Evolutionary conservation across 2,113 vertebrate genomes (phyloP), one percentile per base, ranked within the genome.

Genomic region (Oncorhynchus gorbuscha): DNA sequence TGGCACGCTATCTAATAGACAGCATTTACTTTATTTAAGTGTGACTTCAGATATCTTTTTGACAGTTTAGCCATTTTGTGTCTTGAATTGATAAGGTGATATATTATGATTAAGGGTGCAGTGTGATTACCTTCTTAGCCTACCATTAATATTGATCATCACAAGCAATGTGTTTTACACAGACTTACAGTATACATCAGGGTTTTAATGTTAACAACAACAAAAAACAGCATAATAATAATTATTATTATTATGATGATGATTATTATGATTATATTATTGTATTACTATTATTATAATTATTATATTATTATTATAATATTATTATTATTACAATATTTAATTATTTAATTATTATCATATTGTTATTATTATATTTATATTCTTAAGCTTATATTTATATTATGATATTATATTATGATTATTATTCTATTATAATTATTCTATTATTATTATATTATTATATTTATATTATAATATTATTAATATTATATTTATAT

Each of bases 21-120:
- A 3, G 79, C 86, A 87, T 87, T 87, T 82, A 83, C 88, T 85
- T 90, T 84, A 84, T 88, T 90, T 87, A 91, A 88, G 86, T 91
- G 91, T 92, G 88, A 91, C 90, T 92, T 88, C 83, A 90, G 87
- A 86, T 90, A n/a, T n/a, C 91, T 89, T 87, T 90, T 82, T 92
- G 88, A 91, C 92, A 91, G 87, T 90, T 91, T 91, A 91, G 83
- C 88, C 14, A 62, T 76, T 84, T 86, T 86, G 87, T 89, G 89
- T 89, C 84, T 86, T 92, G 87, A 91, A 92, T 92, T 92, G 89
- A 90, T 92, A 92, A 91, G 86, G 81, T 49, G 66, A 79, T 75
- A 75, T 86, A 90, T 92, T 89, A 16, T 88, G 88, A 89, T 90
- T 85, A 83, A 91, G 90, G 90, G 89, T 86, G 83, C 67, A 62